Evolutionary conservation across 2,797 vertebrate genomes (phyloP).

Genomic region (Epinephelus coioides): DNA sequence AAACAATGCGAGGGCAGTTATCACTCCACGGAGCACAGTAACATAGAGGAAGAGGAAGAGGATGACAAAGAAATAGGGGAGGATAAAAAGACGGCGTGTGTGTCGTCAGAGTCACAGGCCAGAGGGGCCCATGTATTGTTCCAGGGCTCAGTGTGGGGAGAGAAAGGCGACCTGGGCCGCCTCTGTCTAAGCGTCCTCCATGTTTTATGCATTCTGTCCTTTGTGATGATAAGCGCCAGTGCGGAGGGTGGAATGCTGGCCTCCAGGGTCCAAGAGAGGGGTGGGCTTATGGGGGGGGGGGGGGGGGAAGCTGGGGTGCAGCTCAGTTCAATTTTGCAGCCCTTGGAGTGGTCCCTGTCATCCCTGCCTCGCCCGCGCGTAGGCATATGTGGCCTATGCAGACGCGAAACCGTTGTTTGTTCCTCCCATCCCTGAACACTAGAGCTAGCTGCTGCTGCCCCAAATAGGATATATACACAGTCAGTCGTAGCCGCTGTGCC

Average conservation of each 20-base stretch:
- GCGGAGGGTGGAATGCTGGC: constrained; percentile 84
- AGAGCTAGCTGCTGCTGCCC: constrained; percentile 66
- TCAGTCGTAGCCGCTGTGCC: constrained; percentile 31
- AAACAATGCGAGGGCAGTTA: constrained; percentile 81
- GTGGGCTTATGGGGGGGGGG: constrained; percentile 64
- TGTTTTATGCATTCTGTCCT: constrained; percentile 90
- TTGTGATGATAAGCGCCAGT: constrained; percentile 89
- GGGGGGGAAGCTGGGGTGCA: constrained; percentile 54
- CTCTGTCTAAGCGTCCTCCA: constrained; percentile 86
- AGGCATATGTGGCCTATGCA: constrained; percentile 56
- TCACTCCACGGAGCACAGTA: constrained; percentile 80
- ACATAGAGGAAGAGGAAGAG: constrained; percentile 84
- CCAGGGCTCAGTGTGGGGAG: constrained; percentile 79
- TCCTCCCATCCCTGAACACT: constrained; percentile 53
- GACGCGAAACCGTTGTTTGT: constrained; percentile 44
- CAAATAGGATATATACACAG: constrained; percentile 58
- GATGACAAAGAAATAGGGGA: constrained; percentile 81
- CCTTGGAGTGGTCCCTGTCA: constrained; percentile 70
- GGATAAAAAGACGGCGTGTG: constrained; percentile 83
- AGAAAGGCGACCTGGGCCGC: constrained; percentile 84
- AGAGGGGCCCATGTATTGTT: constrained; percentile 87
- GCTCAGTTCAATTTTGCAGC: constrained; percentile 75
- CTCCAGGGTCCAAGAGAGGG: constrained; percentile 82
- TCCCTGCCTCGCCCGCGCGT: constrained; percentile 47
- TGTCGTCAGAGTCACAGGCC: constrained; percentile 88